Percentiles rank a stretch among this genome's conserved stretches.
Evolutionary conservation across 2,888 invertebrate genomes (phyloP).

Genomic region (Tinea trinotella): DNA sequence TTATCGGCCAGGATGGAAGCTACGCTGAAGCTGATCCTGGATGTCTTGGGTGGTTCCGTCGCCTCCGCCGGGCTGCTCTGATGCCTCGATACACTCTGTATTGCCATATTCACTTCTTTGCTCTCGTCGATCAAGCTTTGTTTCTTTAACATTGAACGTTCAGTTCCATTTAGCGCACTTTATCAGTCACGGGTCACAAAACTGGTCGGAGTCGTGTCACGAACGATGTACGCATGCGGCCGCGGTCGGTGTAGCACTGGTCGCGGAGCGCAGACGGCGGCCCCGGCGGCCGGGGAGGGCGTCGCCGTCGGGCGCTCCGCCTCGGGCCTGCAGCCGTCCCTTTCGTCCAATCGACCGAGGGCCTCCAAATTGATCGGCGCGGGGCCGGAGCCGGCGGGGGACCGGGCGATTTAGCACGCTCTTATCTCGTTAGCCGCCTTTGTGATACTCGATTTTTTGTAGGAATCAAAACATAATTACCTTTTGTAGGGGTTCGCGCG

Average conservation of each 20-base stretch:
- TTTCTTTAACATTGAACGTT: constrained; percentile 76
- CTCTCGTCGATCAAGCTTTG: constrained; percentile 59
- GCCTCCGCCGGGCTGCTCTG: constrained; percentile 77
- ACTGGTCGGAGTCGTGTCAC: constrained; percentile 37
- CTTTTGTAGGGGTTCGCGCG: constrained; percentile 71
- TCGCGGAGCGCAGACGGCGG: constrained; percentile 13
- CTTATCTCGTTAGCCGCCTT: constrained; percentile 73
- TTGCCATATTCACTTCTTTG: constrained; percentile 77
- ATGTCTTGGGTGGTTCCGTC: constrained; percentile 73
- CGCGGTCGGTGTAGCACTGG: constrained; percentile 66
- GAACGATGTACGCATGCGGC: constrained; percentile 65
- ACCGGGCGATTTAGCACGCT: constrained; percentile 66
- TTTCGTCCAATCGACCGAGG: constrained; percentile 64
- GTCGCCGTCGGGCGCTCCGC: constrained; percentile 30
- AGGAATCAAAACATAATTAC: constrained; percentile 73
- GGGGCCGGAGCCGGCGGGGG: constrained; percentile 34
- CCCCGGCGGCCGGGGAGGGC: constrained; percentile 10
- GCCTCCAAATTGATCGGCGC: constrained; percentile 60
- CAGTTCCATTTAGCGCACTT: constrained; percentile 66
- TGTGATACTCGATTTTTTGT: constrained; percentile 69
- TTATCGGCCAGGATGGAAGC: constrained; percentile 90
- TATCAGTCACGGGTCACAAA: constrained; percentile 30
- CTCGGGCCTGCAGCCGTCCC: constrained; percentile 37
- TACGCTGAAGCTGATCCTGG: constrained; percentile 87
- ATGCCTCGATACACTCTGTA: constrained; percentile 77